A percentile compares a stretch with the other conserved stretches of the same genome.
Evolutionary conservation across 2,797 vertebrate species (phyloP).

Genomic region (Toxotes lorentzi): DNA sequence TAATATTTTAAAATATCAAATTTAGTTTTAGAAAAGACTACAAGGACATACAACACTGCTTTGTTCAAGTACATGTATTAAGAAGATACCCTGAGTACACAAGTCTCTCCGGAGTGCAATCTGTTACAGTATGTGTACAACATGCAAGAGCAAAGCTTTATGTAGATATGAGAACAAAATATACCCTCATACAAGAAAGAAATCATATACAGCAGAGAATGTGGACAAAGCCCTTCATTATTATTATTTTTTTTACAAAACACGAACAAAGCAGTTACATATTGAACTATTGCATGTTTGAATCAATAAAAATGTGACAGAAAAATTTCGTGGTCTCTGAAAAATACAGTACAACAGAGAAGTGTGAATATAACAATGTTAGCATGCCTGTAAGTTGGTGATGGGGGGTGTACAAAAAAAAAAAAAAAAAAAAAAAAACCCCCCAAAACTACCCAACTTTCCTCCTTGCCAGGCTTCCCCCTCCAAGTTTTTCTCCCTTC

Average conservation of each 20-base stretch:
- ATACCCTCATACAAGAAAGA: constrained; percentile 18
- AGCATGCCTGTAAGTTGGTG: not conserved
- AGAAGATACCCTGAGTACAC: constrained; percentile 25
- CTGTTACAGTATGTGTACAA: constrained; percentile 12
- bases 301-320: constrained; percentile 1
- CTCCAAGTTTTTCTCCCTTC: too few relatives aligned
- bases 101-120: constrained; percentile 59
- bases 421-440: not conserved
- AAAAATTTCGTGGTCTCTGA: constrained; percentile 14
- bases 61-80: constrained; percentile 31
- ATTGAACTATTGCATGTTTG: not conserved
- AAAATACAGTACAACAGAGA: constrained; percentile 18
- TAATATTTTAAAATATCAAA: constrained; percentile 8
- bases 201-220: constrained; percentile 15
- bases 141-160: not conserved
- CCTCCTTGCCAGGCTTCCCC: too few relatives aligned
- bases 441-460: too few relatives aligned
- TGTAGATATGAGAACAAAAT: constrained; percentile 29
- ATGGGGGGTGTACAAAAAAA: not conserved
- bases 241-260: constrained; percentile 18
- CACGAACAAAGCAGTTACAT: constrained; percentile 9
- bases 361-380: not conserved
- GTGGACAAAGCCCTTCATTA: not conserved
- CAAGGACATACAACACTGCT: constrained; percentile 15
- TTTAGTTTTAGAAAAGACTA: constrained; percentile 10